These are phyloP conservation scores for Rambutsinella grinnellia DNA, from an alignment of 2,888 invertebrate species.

Conservation along the genomic window DNA sequence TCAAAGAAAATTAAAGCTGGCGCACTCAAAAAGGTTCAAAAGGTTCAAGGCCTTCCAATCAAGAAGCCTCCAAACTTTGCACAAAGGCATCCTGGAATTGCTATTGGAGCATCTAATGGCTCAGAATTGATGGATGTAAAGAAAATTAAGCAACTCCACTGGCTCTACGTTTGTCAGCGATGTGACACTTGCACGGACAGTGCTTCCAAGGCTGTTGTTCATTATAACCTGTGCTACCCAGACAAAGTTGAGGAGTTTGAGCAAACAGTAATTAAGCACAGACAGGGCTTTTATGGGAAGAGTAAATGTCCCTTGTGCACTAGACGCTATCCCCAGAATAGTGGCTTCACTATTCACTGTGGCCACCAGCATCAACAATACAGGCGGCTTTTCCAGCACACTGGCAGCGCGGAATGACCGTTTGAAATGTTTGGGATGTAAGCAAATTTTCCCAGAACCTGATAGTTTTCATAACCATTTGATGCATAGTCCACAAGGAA, in stretches of 20 bases:
- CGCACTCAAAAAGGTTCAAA: constrained; percentile 24
- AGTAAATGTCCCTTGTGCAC: constrained; percentile 63
- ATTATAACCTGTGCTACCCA: constrained; percentile 58
- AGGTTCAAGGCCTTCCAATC: neutral
- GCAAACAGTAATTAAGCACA: constrained; percentile 57
- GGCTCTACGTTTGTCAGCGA: constrained; percentile 64
- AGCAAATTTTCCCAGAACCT: constrained; percentile 50
- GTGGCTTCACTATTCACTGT: constrained; percentile 63
- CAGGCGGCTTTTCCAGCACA: constrained; percentile 52
- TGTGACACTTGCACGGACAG: constrained; percentile 61
- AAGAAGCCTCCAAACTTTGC: neutral
- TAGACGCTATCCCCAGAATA: constrained; percentile 55
- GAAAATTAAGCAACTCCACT: constrained; percentile 63
- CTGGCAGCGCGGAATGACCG: constrained; percentile 50
- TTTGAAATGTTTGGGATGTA: constrained; percentile 58
- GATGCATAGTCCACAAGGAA: neutral
- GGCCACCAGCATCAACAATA: constrained; percentile 61
- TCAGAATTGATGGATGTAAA: constrained; percentile 48
- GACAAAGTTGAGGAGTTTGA: constrained; percentile 53
- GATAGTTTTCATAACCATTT: constrained; percentile 58
- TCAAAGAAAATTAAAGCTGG: constrained; percentile 25
- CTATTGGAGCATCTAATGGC: constrained; percentile 48
- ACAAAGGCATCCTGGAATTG: constrained; percentile 46
- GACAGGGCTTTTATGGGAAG: constrained; percentile 64
- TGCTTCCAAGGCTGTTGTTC: constrained; percentile 55